phyloP scores from a whole-genome alignment of 2,888 invertebrate species.

The Panopea generosa region DNA sequence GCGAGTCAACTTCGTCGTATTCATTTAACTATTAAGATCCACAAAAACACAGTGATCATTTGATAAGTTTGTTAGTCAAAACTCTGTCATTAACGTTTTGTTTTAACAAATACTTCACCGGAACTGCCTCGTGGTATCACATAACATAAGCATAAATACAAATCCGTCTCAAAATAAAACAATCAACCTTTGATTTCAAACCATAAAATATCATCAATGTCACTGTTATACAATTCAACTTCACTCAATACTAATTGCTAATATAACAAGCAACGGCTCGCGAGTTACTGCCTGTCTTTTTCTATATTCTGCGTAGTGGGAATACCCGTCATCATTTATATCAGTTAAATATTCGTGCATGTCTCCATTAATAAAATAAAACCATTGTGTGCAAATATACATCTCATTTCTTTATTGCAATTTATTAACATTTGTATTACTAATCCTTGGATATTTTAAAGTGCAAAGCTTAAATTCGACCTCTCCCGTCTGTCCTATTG shows the following conservation, averaged over 20 bases:
- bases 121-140: constrained; percentile 17
- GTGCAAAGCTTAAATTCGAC: too few relatives aligned
- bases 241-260: background rate
- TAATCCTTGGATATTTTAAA: too few relatives aligned
- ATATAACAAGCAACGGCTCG: constrained; percentile 1
- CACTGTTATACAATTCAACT: too few relatives aligned
- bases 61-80: too few relatives aligned
- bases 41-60: too few relatives aligned
- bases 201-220: constrained; percentile 16
- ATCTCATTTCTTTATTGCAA: constrained; percentile 7
- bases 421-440: too few relatives aligned
- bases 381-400: constrained; percentile 9
- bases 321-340: too few relatives aligned
- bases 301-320: too few relatives aligned
- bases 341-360: constrained; percentile 2
- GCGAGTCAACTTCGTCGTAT: too few relatives aligned
- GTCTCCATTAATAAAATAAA: constrained; percentile 24
- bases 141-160: constrained; percentile 24
- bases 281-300: too few relatives aligned
- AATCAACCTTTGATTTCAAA: constrained; percentile 1
- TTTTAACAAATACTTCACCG: constrained; percentile 12
- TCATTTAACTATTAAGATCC: too few relatives aligned
- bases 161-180: constrained; percentile 12
- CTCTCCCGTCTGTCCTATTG: too few relatives aligned
- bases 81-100: background rate